phyloP scores from a whole-genome alignment of 2,888 invertebrate genomes.

The Lottia scabra region DNA sequence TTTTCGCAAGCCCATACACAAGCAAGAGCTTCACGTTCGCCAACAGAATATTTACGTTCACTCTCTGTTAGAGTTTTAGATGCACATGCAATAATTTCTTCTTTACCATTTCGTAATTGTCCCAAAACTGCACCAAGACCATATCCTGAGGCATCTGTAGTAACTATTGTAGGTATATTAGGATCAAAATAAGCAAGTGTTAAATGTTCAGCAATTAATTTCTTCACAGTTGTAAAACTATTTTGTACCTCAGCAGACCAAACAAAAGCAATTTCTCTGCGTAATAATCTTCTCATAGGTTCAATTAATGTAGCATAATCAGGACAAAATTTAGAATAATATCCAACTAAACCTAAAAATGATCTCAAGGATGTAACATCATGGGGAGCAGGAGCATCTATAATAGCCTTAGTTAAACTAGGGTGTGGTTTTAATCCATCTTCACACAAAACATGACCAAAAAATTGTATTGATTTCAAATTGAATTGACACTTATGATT shows the following conservation, averaged over 20 bases:
- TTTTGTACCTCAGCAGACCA: too few relatives aligned
- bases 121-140: neutral
- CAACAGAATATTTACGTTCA: conserved; percentile 3
- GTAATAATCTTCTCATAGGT: too few relatives aligned
- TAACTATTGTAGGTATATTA: neutral
- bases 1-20: conserved; percentile 8
- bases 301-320: too few relatives aligned
- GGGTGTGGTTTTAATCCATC: neutral
- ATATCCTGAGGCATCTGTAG: neutral
- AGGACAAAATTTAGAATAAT: neutral
- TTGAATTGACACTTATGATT: neutral
- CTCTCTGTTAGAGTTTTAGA: neutral
- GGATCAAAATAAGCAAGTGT: conserved; percentile 1
- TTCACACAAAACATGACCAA: neutral
- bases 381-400: neutral
- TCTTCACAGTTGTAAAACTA: too few relatives aligned
- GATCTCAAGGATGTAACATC: neutral
- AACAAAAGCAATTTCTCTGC: too few relatives aligned
- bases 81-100: neutral
- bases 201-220: too few relatives aligned
- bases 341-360: neutral
- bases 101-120: neutral
- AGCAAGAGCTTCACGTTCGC: conserved; percentile 1
- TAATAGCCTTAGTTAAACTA: neutral
- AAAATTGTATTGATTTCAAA: neutral